phyloP scores from a whole-genome alignment of 2,797 vertebrate species.

The Propithecus perrieri region DNA sequence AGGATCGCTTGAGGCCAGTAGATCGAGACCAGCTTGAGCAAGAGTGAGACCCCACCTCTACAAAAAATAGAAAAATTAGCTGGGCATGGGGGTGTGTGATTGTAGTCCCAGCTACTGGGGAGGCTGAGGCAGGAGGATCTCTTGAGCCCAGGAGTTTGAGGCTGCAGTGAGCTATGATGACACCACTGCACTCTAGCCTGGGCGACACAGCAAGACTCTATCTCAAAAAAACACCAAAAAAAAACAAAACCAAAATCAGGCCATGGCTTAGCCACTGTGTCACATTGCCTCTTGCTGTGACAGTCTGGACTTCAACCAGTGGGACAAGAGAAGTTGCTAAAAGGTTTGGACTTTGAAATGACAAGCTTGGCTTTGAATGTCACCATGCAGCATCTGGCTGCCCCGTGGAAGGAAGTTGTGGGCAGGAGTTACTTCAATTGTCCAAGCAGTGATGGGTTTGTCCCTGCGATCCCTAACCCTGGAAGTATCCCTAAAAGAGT shows the following conservation, averaged over 20 bases:
- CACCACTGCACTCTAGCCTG: background rate
- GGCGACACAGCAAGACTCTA: background rate
- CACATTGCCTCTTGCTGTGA: background rate
- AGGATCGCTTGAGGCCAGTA: background rate
- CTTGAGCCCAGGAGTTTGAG: background rate
- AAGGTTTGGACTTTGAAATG: background rate
- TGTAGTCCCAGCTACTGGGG: background rate
- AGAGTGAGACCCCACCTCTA: no score
- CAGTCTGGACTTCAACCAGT: background rate
- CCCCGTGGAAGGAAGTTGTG: background rate
- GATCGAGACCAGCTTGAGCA: no score
- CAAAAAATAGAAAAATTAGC: no score
- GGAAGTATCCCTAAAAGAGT: background rate
- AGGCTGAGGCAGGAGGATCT: background rate
- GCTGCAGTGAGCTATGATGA: background rate
- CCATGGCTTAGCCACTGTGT: background rate
- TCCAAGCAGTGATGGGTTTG: background rate
- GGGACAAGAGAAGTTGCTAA: background rate
- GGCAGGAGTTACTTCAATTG: rapidly evolving
- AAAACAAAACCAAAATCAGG: background rate
- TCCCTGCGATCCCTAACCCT: background rate
- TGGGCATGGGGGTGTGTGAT: no score
- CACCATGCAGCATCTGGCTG: background rate
- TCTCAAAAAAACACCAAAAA: background rate
- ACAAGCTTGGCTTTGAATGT: background rate